A percentile compares a stretch with the other conserved stretches of the same genome.
Conservation (phyloP, 2,888 invertebrate species). For the Tachina lurida region DNA sequence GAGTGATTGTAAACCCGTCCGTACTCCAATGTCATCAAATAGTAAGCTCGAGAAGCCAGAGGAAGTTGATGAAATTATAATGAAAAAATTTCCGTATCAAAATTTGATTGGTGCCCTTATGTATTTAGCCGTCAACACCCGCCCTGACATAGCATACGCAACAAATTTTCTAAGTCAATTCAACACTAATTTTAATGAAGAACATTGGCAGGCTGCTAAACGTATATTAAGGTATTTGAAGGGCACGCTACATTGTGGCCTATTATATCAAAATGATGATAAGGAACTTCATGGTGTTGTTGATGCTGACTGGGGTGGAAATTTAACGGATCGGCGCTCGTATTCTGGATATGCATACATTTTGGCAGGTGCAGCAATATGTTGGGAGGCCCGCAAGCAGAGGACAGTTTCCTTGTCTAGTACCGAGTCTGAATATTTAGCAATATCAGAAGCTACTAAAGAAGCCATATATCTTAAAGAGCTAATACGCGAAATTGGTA, state of each 20-base stretch:
- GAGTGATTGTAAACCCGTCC: conserved; percentile 49
- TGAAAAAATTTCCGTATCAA: conserved; percentile 58
- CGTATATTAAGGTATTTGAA: too few species aligned
- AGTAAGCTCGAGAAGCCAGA: conserved; percentile 42
- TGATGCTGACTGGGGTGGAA: conserved; percentile 69
- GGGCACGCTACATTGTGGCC: too few species aligned
- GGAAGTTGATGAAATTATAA: conserved; percentile 13
- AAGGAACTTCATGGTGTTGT: conserved; percentile 56
- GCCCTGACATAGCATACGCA: too few species aligned
- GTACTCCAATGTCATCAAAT: conserved; percentile 34
- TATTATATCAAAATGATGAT: too few species aligned
- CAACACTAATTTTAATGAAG: too few species aligned
- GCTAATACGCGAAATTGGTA: conserved; percentile 37
- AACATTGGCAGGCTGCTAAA: too few species aligned
- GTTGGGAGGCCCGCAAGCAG: conserved; percentile 70
- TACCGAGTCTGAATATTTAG: conserved; percentile 68
- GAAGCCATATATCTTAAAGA: conserved; percentile 55
- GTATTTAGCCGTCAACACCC: conserved; percentile 60
- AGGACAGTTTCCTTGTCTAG: conserved; percentile 62
- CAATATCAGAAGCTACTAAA: conserved; percentile 65
- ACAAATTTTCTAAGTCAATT: neutral
- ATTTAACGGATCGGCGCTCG: conserved; percentile 58
- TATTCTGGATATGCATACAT: conserved; percentile 65
- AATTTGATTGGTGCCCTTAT: conserved; percentile 59
- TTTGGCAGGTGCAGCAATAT: conserved; percentile 54